Conservation (phyloP, 2,888 invertebrate species). For the Leptura quadrifasciata region DNA sequence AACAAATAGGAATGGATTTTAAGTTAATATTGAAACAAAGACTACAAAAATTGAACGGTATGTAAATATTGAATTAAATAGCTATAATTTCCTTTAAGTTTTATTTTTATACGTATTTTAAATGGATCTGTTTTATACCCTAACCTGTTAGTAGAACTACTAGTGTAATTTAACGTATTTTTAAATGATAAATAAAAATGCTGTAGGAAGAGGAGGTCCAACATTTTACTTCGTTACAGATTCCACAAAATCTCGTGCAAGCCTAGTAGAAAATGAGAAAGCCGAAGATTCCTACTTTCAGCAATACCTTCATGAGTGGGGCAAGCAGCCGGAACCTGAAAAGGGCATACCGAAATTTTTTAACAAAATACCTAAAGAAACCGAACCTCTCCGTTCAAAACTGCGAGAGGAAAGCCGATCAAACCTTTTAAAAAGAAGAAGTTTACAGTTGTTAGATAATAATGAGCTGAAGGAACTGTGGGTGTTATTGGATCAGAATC, state of each 20-base stretch:
- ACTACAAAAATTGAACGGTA: constrained; percentile 76
- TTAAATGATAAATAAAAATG: background rate
- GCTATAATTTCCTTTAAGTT: background rate
- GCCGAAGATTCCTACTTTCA: constrained; percentile 67
- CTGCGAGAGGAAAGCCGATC: constrained; percentile 92
- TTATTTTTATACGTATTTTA: background rate
- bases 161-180: background rate
- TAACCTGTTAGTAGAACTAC: background rate
- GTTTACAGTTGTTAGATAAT: constrained; percentile 89
- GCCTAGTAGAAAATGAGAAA: constrained; percentile 65
- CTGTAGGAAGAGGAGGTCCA: background rate
- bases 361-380: constrained; percentile 84
- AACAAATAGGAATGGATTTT: constrained; percentile 68
- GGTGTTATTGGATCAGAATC: constrained; percentile 88
- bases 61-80: constrained; percentile 39
- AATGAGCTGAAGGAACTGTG: constrained; percentile 90
- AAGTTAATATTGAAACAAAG: constrained; percentile 75
- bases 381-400: constrained; percentile 86
- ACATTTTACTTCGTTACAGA: background rate
- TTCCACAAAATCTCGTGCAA: background rate
- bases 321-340: constrained; percentile 70
- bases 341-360: constrained; percentile 85
- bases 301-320: constrained; percentile 63
- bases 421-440: constrained; percentile 89
- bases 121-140: background rate